Conservation (phyloP, 2,888 invertebrate genomes). For the Dryococelus australis region DNA sequence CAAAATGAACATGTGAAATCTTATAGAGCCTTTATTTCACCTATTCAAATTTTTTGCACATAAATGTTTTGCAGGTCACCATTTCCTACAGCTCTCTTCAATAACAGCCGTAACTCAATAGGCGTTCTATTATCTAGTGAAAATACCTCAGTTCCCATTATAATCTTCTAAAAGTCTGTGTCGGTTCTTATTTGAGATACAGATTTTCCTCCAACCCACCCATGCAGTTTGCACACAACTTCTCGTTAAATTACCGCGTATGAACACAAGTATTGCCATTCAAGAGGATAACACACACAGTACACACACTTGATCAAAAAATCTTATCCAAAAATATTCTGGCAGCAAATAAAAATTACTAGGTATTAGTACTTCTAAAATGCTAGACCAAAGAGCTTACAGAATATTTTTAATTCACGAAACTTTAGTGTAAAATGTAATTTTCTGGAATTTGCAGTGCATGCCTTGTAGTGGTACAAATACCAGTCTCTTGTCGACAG, state of each 20-base stretch:
- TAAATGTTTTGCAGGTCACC: not conserved
- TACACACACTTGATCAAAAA: too few species aligned
- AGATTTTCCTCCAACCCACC: too few species aligned
- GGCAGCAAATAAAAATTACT: not conserved
- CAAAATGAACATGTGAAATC: not conserved
- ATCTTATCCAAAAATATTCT: not conserved
- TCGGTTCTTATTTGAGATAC: too few species aligned
- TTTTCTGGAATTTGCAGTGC: too few species aligned
- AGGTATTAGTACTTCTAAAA: not conserved
- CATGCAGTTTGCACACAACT: too few species aligned
- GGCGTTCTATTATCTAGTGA: not conserved
- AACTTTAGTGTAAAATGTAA: too few species aligned
- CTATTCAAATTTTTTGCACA: not conserved
- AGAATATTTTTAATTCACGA: too few species aligned
- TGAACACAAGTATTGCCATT: not conserved
- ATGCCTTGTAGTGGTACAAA: too few species aligned
- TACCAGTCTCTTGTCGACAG: too few species aligned
- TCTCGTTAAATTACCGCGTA: too few species aligned
- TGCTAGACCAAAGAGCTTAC: not conserved
- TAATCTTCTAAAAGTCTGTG: not conserved
- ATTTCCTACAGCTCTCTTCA: not conserved
- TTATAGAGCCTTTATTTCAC: not conserved
- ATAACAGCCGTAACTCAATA: not conserved
- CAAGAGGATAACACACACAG: too few species aligned
- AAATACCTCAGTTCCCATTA: not conserved